These are phyloP conservation scores for Automeris io DNA, from an alignment of 2,888 invertebrate species.

Conservation along the genomic window DNA sequence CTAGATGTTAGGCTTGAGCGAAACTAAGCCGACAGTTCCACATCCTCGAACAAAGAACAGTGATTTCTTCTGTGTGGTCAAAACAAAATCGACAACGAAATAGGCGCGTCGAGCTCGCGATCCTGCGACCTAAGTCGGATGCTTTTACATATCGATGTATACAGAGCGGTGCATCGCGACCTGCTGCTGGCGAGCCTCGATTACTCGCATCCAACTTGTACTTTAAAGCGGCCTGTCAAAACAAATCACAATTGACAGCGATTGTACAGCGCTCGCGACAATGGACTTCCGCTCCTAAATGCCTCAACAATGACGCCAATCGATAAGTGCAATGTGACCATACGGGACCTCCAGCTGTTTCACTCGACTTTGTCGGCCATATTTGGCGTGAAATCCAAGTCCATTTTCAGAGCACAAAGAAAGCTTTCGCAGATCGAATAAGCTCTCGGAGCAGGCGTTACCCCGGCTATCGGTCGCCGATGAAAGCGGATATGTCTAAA, in stretches of 20 bases:
- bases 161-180: too few relatives aligned
- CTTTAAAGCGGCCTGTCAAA: slow-evolving; percentile 53
- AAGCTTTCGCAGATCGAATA: slow-evolving; percentile 43
- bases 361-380: slow-evolving; percentile 32
- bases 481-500: slow-evolving; percentile 60
- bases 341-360: slow-evolving; percentile 34
- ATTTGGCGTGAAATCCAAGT: slow-evolving; percentile 52
- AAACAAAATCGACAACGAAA: too few relatives aligned
- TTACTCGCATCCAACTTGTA: too few relatives aligned
- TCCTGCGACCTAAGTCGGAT: too few relatives aligned
- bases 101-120: too few relatives aligned
- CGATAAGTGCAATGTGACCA: slow-evolving; percentile 19
- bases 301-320: slow-evolving; percentile 39
- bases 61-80: too few relatives aligned
- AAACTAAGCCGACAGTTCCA: too few relatives aligned
- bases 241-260: slow-evolving; percentile 54
- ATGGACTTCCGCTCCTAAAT: slow-evolving; percentile 48
- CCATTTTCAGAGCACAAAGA: slow-evolving; percentile 33
- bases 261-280: slow-evolving; percentile 47
- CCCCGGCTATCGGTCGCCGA: slow-evolving; percentile 35
- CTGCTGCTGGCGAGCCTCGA: too few relatives aligned
- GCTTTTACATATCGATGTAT: too few relatives aligned
- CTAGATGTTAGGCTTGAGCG: too few relatives aligned
- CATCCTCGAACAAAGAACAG: too few relatives aligned
- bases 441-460: slow-evolving; percentile 34